phyloP scores from a whole-genome alignment of 30 jellyfish, hydroid and myxozoan genomes.

The Hydractinia echinata region DNA sequence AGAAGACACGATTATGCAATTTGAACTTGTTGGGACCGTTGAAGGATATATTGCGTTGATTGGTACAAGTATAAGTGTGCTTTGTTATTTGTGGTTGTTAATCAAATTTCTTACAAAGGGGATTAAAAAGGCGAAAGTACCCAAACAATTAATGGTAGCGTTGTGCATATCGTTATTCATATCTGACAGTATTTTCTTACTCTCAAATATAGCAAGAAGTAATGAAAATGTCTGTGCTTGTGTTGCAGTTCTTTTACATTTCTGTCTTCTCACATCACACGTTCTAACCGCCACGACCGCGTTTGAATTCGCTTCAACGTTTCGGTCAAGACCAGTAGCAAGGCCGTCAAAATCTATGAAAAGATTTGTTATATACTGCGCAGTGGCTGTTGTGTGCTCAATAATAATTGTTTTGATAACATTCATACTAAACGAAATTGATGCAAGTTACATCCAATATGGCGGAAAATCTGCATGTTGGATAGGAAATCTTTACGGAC shows the following conservation, averaged over 20 bases:
- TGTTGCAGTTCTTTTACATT: neutral
- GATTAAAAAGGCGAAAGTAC: neutral
- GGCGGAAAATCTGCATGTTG: neutral
- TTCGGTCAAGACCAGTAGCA: neutral
- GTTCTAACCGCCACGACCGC: neutral
- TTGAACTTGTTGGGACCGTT: too few species aligned
- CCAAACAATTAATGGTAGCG: neutral
- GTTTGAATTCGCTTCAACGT: neutral
- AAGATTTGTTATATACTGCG: neutral
- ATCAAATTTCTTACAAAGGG: too few species aligned
- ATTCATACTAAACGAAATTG: neutral
- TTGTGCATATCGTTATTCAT: neutral
- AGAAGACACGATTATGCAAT: too few species aligned
- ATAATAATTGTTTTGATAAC: neutral
- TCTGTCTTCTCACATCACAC: neutral
- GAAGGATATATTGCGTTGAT: too few species aligned
- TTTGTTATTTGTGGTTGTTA: too few species aligned
- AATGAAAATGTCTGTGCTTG: neutral
- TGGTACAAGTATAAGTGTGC: too few species aligned
- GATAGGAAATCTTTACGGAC: conserved; percentile 17
- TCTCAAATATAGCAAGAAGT: neutral
- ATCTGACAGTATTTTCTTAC: neutral
- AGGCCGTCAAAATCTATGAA: neutral
- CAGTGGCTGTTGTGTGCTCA: neutral
- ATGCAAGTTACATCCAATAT: neutral